Conservation (phyloP, 2,797 vertebrate species). For the Ficedula albicollis region DNA sequence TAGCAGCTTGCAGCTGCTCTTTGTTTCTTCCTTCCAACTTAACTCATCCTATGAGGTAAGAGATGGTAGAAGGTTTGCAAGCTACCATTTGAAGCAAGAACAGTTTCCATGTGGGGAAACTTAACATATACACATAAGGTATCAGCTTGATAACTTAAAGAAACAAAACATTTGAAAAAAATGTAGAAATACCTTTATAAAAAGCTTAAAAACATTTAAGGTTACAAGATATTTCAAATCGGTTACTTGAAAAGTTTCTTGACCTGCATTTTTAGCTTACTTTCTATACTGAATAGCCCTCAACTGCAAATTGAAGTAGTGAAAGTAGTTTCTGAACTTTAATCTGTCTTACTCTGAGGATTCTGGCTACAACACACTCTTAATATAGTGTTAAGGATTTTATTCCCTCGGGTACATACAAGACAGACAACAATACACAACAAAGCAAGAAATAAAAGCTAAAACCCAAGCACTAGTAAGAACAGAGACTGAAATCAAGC, state of each 20-base stretch:
- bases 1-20: neutral
- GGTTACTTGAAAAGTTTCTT: neutral
- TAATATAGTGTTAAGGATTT: neutral
- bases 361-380: neutral
- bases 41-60: neutral
- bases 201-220: neutral
- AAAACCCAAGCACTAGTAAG: neutral
- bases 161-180: neutral
- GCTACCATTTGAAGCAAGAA: neutral
- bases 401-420: neutral
- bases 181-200: neutral
- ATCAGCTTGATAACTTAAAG: neutral
- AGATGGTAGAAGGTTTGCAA: neutral
- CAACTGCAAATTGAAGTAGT: neutral
- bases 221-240: neutral
- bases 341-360: neutral
- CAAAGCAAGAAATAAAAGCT: neutral
- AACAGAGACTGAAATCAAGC: neutral
- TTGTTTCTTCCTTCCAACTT: neutral
- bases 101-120: neutral
- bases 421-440: neutral
- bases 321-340: neutral
- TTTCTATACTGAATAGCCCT: neutral
- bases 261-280: neutral
- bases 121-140: neutral